A percentile compares a stretch with the other conserved stretches of the same genome.
phyloP scores from a whole-genome alignment of 2,113 vertebrate genomes.

The Trematomus loennbergii region DNA sequence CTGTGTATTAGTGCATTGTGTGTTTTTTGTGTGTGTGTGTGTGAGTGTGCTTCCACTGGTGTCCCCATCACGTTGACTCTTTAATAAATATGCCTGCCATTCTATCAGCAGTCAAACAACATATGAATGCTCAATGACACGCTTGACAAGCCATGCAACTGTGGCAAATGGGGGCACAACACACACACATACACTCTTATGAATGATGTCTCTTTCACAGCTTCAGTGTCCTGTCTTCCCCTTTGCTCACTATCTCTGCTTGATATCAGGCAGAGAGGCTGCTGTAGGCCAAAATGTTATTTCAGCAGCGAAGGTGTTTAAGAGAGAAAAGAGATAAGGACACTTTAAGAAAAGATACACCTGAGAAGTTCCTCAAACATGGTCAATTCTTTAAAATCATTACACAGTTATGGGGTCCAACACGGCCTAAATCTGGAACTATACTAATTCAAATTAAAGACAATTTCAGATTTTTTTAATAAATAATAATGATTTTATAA shows the following conservation, averaged over 20 bases:
- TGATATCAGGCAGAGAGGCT: constrained; percentile 48
- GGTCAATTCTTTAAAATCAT: not conserved
- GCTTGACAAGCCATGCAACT: constrained; percentile 76
- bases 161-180: constrained; percentile 51
- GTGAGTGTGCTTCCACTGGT: constrained; percentile 34
- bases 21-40: constrained; percentile 2
- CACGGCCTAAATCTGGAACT: not conserved
- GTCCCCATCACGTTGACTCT: constrained; percentile 75
- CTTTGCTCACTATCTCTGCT: constrained; percentile 35
- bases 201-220: constrained; percentile 66
- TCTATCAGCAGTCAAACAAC: constrained; percentile 77
- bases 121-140: constrained; percentile 80
- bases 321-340: constrained; percentile 22
- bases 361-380: not conserved
- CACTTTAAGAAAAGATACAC: not conserved
- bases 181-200: constrained; percentile 21
- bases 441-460: not conserved
- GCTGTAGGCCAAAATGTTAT: constrained; percentile 16
- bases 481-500: not conserved
- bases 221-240: constrained; percentile 42
- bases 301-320: not conserved
- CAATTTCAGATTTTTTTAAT: no score
- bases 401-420: not conserved
- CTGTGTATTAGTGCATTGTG: constrained; percentile 61
- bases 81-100: constrained; percentile 79